A percentile compares a stretch with the other conserved stretches of the same genome.
Conservation (phyloP, 2,797 vertebrate species). For the Myotis vivesi region DNA sequence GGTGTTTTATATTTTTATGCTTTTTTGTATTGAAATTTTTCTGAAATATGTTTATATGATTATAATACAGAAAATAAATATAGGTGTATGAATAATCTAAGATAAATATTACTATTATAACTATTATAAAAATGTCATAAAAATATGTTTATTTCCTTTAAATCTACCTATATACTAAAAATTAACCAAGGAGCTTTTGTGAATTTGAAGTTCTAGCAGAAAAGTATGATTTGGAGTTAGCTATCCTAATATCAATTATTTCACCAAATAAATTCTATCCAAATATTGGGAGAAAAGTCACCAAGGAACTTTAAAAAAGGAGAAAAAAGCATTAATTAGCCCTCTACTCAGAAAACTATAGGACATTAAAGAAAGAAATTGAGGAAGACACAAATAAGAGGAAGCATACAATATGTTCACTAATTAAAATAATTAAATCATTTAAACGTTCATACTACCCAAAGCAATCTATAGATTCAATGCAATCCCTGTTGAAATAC, state of each 20-base stretch:
- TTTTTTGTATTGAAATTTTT: slow-evolving; percentile 37
- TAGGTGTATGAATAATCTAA: slow-evolving; percentile 27
- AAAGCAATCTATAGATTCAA: background rate
- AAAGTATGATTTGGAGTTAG: background rate
- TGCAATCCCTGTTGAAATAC: background rate
- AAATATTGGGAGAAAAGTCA: background rate
- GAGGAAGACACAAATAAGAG: background rate
- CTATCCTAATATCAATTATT: background rate
- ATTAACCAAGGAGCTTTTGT: background rate
- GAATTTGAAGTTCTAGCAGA: background rate
- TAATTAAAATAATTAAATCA: background rate
- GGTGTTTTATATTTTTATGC: slow-evolving; percentile 42
- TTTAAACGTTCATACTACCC: background rate
- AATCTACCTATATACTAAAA: background rate
- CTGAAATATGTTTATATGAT: slow-evolving; percentile 45
- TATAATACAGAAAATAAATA: slow-evolving; percentile 6
- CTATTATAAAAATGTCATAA: background rate
- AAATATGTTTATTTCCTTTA: background rate
- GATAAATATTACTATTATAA: background rate
- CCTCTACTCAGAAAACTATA: background rate
- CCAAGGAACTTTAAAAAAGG: background rate
- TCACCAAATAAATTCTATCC: background rate
- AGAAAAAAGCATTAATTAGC: background rate
- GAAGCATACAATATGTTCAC: background rate
- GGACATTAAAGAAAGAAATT: background rate